Evolutionary conservation across 2,888 invertebrate species (phyloP), one percentile per base, ranked within the genome.

Genomic region (Apamea epomidion): DNA sequence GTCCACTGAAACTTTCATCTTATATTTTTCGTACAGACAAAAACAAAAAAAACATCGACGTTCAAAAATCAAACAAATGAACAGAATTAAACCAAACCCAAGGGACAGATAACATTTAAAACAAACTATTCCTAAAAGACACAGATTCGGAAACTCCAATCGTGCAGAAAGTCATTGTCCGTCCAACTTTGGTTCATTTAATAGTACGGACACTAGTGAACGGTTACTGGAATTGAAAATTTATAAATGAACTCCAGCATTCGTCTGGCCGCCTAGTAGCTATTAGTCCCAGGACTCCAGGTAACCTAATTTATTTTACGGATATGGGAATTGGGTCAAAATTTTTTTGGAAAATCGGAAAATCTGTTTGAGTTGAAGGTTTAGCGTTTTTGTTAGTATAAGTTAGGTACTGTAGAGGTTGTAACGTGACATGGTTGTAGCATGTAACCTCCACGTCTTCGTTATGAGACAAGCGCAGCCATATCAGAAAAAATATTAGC

Each of bases 141-240:
- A 75, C 54, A 64, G 29, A 73, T 83, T 83, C 68, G 45, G 73
- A 76, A 79, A 73, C 69, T 75, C 73, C 75, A 87, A 79, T 84
- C 60, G 67, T 80, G 77, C 79, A 54, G 77, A 84, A 83, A 76
- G 77, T 75, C 78, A 73, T 79, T 79, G 79, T 81, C 74, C 80
- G 80, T 84, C 74, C 71, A 65, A 83, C 73, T 74, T 74, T 64
- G 77, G 85, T 83, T 88, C 87, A 87, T 86, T 89, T 87, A 83
- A 81, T 81, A 70, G 83, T 64, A 73, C 85, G 74, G 80, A 85
- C 76, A 67, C 78, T 71, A 67, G 73, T 70, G 64, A 70, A 76
- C 84, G 82, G 84, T 79, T 73, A 54, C 69, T 65, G 76, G 86
- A 88, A 88, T 91, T 88, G 90, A 87, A 88, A 90, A 90, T 91